Evolutionary conservation across 2,113 vertebrate genomes (phyloP).

Genomic region (Panthera leo): DNA sequence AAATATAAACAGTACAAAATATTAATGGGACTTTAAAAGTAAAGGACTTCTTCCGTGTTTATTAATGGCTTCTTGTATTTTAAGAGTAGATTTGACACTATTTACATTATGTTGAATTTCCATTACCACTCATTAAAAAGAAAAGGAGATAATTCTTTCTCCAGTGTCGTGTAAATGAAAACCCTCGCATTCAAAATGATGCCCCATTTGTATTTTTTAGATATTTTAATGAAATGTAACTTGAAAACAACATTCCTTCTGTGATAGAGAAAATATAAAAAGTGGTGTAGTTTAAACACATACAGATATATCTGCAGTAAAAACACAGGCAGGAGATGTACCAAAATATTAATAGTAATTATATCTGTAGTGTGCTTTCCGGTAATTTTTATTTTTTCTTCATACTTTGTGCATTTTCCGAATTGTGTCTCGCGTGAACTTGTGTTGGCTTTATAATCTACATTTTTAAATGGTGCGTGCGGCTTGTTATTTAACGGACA

Average conservation of each 20-base stretch:
- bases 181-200: conserved; percentile 12
- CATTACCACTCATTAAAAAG: conserved; percentile 19
- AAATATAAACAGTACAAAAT: neutral
- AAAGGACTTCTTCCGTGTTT: neutral
- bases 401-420: conserved; percentile 16
- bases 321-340: neutral
- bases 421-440: neutral
- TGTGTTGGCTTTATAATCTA: neutral
- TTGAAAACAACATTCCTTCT: neutral
- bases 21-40: conserved; percentile 21
- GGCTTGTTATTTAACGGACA: neutral
- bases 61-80: conserved; percentile 8
- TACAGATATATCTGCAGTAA: neutral
- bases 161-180: neutral
- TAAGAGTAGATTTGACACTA: neutral
- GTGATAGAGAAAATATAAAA: conserved; percentile 25
- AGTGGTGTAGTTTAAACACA: neutral
- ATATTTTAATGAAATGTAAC: neutral
- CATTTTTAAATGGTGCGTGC: neutral
- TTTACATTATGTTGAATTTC: neutral
- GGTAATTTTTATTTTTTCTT: neutral
- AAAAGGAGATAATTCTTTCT: neutral
- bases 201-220: conserved; percentile 15
- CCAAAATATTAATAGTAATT: neutral
- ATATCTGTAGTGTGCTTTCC: neutral